Conservation (phyloP, 2,797 vertebrate genomes). For the Gymnoscopelus microlampas region DNA sequence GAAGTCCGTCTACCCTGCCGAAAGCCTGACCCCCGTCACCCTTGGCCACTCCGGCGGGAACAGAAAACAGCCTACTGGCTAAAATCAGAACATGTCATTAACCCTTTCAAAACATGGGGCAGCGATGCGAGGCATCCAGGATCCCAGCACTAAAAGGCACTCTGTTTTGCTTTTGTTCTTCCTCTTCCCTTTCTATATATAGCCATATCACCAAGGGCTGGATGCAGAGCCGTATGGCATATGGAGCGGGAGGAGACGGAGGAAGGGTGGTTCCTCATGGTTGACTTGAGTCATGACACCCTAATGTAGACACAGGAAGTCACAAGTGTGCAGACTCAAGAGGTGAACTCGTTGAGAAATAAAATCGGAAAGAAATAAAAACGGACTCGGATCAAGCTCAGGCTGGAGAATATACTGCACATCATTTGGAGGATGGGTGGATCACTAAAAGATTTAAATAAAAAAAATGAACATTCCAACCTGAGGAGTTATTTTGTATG, state of each 20-base stretch:
- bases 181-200: constrained; percentile 58
- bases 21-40: constrained; percentile 42
- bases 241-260: constrained; percentile 43
- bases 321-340: constrained; percentile 10
- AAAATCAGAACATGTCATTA: constrained; percentile 40
- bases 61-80: constrained; percentile 32
- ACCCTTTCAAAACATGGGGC: constrained; percentile 40
- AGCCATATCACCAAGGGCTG: constrained; percentile 61
- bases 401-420: too few relatives aligned
- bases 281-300: constrained; percentile 18
- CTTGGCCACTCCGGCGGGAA: constrained; percentile 26
- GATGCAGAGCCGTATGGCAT: constrained; percentile 37
- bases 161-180: constrained; percentile 40
- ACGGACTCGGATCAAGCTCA: too few relatives aligned
- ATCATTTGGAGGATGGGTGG: too few relatives aligned
- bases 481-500: too few relatives aligned
- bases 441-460: too few relatives aligned
- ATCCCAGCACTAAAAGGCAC: constrained; percentile 26
- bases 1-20: constrained; percentile 33
- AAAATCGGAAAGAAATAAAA: too few relatives aligned
- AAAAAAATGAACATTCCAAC: too few relatives aligned
- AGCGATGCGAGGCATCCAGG: constrained; percentile 4
- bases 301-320: constrained; percentile 5
- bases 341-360: not conserved
- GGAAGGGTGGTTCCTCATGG: constrained; percentile 6